These are phyloP conservation scores for Hylaeus anthracinus DNA, from an alignment of 1,140 invertebrate species.

Conservation along the genomic window DNA sequence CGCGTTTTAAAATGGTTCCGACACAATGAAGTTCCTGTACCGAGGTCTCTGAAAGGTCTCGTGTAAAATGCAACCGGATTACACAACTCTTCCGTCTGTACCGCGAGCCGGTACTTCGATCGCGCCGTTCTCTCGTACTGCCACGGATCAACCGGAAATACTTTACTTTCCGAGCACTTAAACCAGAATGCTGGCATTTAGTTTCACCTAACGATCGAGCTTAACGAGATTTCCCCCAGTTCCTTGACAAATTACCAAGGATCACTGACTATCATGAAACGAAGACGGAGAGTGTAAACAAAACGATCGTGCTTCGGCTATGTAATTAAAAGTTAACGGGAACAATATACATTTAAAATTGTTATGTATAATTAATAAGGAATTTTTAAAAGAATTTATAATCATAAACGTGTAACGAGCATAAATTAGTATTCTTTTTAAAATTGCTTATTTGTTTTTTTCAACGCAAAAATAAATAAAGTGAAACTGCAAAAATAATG, in stretches of 20 bases:
- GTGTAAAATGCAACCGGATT: constrained; percentile 43
- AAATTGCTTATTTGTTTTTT: no score
- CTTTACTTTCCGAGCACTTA: constrained; percentile 22
- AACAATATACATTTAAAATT: no score
- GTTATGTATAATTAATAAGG: no score
- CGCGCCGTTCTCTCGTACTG: neutral
- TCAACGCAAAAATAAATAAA: no score
- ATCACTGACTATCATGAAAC: neutral
- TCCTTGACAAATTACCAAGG: neutral
- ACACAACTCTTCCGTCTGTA: constrained; percentile 50
- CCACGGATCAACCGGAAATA: constrained; percentile 10
- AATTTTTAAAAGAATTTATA: no score
- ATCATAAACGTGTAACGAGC: no score
- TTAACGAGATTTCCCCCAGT: constrained; percentile 9
- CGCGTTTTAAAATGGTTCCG: no score
- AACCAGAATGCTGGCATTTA: constrained; percentile 5
- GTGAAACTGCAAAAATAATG: no score
- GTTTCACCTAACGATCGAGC: neutral
- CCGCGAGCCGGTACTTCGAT: constrained; percentile 29
- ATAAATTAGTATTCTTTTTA: no score
- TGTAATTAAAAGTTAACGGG: no score
- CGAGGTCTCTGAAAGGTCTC: constrained; percentile 28
- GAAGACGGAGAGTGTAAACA: neutral
- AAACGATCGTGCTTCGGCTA: no score
- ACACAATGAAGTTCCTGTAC: neutral